Conservation (phyloP, 2,888 invertebrate species). For the Antheraea yamamai region DNA sequence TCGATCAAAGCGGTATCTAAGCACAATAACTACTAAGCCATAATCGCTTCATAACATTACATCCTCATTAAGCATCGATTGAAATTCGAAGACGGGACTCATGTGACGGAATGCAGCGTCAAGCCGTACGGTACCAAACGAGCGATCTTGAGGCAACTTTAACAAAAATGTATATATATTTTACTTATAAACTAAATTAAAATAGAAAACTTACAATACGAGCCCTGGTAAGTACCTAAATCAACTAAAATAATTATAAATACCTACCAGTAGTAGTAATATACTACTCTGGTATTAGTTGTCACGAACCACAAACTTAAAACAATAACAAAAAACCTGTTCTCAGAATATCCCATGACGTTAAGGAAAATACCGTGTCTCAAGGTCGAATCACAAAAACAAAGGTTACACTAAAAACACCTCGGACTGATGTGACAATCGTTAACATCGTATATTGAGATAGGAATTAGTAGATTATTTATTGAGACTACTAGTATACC, state of each 20-base stretch:
- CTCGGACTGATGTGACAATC: background rate
- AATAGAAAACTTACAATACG: too few relatives aligned
- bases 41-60: background rate
- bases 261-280: too few relatives aligned
- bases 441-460: background rate
- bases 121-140: background rate
- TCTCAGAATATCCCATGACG: conserved; percentile 1
- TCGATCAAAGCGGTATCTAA: too few relatives aligned
- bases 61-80: background rate
- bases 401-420: background rate
- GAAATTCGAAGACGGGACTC: background rate
- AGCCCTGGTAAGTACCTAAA: too few relatives aligned
- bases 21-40: background rate
- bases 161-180: too few relatives aligned
- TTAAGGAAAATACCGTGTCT: conserved; percentile 21
- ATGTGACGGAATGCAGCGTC: background rate
- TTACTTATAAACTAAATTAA: too few relatives aligned
- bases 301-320: too few relatives aligned
- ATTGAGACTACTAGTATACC: background rate
- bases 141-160: background rate
- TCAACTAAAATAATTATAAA: too few relatives aligned
- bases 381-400: conserved; percentile 18
- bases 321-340: conserved; percentile 10
- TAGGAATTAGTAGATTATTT: background rate
- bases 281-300: too few relatives aligned